Conservation (phyloP, 2,888 invertebrate species). For the Apoderus coryli region DNA sequence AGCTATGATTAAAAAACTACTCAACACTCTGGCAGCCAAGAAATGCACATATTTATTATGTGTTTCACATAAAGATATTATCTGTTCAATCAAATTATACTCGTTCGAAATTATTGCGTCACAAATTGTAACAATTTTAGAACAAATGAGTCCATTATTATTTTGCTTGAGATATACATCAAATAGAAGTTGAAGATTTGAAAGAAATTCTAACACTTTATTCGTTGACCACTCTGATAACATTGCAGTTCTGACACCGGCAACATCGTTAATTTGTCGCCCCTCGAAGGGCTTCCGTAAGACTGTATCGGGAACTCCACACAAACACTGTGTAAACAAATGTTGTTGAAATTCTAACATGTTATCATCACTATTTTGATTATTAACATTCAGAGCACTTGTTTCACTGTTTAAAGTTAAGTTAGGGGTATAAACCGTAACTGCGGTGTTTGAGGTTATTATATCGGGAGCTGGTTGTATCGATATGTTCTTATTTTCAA, state of each 20-base stretch:
- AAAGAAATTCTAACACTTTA: conserved; percentile 61
- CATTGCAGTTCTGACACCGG: conserved; percentile 37
- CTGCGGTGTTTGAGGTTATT: conserved; percentile 12
- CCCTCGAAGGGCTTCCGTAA: conserved; percentile 58
- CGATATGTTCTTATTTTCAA: conserved; percentile 19
- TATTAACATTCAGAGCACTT: conserved; percentile 10
- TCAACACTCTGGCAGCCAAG: conserved; percentile 63
- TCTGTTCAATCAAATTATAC: conserved; percentile 71
- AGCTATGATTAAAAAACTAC: conserved; percentile 71
- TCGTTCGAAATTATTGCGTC: conserved; percentile 67
- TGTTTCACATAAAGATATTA: conserved; percentile 64
- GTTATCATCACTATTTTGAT: conserved; percentile 15
- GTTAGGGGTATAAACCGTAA: conserved; percentile 10
- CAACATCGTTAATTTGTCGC: conserved; percentile 35
- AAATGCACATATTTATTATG: conserved; percentile 69
- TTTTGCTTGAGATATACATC: conserved; percentile 77
- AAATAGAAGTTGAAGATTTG: conserved; percentile 69
- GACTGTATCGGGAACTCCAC: conserved; percentile 56
- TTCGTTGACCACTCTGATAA: conserved; percentile 50
- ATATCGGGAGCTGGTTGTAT: conserved; percentile 23
- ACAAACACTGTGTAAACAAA: conserved; percentile 63
- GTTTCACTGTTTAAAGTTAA: conserved; percentile 7
- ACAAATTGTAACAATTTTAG: conserved; percentile 64
- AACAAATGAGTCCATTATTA: conserved; percentile 66
- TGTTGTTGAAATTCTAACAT: conserved; percentile 45